A percentile compares a stretch with the other conserved stretches of the same genome.
Evolutionary conservation across 2,888 invertebrate species (phyloP).

Genomic region (Ophioninae sp.): DNA sequence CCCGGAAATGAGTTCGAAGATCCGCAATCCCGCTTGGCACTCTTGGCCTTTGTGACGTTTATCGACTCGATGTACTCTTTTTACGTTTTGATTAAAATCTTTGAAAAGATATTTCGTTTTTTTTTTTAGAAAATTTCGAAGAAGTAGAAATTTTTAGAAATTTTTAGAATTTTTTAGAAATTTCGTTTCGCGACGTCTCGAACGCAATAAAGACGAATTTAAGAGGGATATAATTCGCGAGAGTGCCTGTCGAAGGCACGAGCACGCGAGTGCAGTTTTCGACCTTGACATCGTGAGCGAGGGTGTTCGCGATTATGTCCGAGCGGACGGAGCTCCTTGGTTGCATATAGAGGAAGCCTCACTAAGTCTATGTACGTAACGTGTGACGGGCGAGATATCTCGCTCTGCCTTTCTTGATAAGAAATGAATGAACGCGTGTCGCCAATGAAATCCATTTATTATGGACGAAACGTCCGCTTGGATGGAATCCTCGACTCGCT

Average conservation of each 20-base stretch:
- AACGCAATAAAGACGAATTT: background rate
- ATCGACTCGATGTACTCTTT: background rate
- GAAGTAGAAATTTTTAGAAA: no score
- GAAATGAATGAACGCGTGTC: constrained; percentile 2
- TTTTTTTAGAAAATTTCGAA: no score
- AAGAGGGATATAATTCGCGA: constrained; percentile 12
- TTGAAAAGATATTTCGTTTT: background rate
- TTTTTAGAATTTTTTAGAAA: background rate
- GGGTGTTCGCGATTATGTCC: constrained; percentile 50
- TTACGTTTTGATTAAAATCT: background rate
- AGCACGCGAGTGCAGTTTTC: constrained; percentile 19
- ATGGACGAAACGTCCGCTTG: background rate
- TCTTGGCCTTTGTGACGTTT: background rate
- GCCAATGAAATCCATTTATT: background rate
- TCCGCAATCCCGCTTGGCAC: constrained; percentile 31
- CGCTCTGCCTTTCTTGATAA: constrained; percentile 1
- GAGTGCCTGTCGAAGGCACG: constrained; percentile 33
- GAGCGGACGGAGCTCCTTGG: constrained; percentile 54
- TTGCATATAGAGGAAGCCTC: constrained; percentile 56
- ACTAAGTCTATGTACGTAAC: constrained; percentile 32
- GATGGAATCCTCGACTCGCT: background rate
- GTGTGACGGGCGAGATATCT: constrained; percentile 43
- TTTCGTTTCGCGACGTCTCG: background rate
- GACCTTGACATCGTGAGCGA: constrained; percentile 58
- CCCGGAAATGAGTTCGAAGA: constrained; percentile 51